A percentile compares a stretch with the other conserved stretches of the same genome.
These are phyloP conservation scores for Augochlorella aurata DNA, from an alignment of 2,888 invertebrate genomes.

Conservation along the genomic window DNA sequence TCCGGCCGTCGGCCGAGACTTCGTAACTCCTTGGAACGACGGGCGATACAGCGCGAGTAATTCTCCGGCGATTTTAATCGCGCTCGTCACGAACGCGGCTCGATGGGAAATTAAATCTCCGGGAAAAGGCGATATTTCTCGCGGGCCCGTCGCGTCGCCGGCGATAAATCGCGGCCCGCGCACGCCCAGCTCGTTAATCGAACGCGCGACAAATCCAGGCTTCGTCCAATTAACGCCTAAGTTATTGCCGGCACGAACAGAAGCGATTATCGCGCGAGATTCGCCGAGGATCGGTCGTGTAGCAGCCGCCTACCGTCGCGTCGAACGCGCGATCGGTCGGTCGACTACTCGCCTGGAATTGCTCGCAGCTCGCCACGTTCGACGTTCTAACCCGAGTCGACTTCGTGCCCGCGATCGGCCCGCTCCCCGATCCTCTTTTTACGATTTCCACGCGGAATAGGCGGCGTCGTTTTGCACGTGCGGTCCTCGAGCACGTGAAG, in stretches of 20 bases:
- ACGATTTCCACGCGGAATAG: constrained; percentile 22
- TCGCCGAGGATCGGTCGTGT: not conserved
- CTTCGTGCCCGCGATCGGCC: constrained; percentile 24
- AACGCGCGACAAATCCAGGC: constrained; percentile 39
- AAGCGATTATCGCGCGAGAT: constrained; percentile 46
- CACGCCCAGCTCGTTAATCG: constrained; percentile 47
- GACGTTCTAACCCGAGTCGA: not conserved
- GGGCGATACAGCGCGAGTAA: not conserved
- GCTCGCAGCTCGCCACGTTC: too few relatives aligned
- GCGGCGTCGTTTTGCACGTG: constrained; percentile 45
- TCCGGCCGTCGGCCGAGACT: not conserved
- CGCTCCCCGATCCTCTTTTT: constrained; percentile 14
- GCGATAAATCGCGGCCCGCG: constrained; percentile 41
- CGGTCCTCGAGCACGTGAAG: constrained; percentile 51
- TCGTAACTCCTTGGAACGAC: not conserved
- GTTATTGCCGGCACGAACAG: constrained; percentile 35
- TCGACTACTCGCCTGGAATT: too few relatives aligned
- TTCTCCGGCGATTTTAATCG: constrained; percentile 20
- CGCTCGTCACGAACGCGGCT: not conserved
- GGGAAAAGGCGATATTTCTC: constrained; percentile 26
- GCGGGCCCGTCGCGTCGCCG: not conserved
- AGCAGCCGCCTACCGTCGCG: constrained; percentile 19
- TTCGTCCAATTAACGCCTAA: constrained; percentile 47
- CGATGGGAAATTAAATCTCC: constrained; percentile 43
- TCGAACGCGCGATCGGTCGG: constrained; percentile 27